phyloP scores from a whole-genome alignment of 2,888 invertebrate genomes.

The Orthosia cruda region DNA sequence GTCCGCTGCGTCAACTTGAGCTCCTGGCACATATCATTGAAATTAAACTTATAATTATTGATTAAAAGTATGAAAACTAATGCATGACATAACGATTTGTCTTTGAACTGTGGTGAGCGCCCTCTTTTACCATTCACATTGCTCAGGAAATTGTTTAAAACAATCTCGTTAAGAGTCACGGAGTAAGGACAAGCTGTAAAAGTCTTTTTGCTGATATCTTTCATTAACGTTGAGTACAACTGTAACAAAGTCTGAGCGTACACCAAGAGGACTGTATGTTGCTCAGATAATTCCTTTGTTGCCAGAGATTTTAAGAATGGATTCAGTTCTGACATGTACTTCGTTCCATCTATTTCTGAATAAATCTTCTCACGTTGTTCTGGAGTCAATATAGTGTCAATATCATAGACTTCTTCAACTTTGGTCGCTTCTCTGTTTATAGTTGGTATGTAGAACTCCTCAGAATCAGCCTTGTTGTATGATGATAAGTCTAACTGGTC shows the following conservation, averaged over 20 bases:
- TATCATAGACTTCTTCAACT: slow-evolving; percentile 87
- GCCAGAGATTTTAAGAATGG: slow-evolving; percentile 75
- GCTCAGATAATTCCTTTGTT: slow-evolving; percentile 67
- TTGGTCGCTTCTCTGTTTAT: slow-evolving; percentile 88
- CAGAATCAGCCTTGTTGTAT: slow-evolving; percentile 80
- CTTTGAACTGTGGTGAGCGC: slow-evolving; percentile 81
- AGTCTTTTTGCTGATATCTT: slow-evolving; percentile 78
- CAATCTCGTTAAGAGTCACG: slow-evolving; percentile 79
- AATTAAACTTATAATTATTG: slow-evolving; percentile 82
- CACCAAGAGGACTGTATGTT: slow-evolving; percentile 77
- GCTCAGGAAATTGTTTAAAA: slow-evolving; percentile 79
- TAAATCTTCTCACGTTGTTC: slow-evolving; percentile 83
- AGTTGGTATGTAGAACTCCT: slow-evolving; percentile 88
- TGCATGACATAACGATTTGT: slow-evolving; percentile 84
- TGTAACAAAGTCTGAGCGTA: slow-evolving; percentile 81
- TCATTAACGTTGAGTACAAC: slow-evolving; percentile 71
- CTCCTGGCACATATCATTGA: slow-evolving; percentile 78
- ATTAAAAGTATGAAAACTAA: slow-evolving; percentile 84
- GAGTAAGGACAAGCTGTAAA: slow-evolving; percentile 79
- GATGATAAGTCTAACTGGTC: slow-evolving; percentile 82
- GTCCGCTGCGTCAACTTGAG: slow-evolving; percentile 78
- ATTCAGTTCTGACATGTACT: slow-evolving; percentile 73
- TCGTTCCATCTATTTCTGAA: slow-evolving; percentile 78
- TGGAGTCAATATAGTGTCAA: slow-evolving; percentile 85
- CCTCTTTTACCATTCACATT: slow-evolving; percentile 73